phyloP scores from a whole-genome alignment of 2,113 vertebrate genomes.

The Scomber scombrus region DNA sequence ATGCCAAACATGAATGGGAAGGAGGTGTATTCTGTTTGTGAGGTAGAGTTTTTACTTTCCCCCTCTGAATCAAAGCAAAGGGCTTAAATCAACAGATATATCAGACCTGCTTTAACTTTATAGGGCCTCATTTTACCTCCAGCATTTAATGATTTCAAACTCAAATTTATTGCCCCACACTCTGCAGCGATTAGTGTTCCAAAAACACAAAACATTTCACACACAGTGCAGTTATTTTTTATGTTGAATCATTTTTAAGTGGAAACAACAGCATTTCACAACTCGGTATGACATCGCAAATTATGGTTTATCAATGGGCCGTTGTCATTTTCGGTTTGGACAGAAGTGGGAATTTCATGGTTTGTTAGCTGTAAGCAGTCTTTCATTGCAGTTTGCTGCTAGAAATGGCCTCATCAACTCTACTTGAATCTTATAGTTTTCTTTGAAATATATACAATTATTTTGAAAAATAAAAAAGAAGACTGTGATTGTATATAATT shows the following conservation, averaged over 20 bases:
- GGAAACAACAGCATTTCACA: neutral
- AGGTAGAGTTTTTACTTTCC: no score
- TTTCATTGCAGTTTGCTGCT: no score
- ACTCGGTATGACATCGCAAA: neutral
- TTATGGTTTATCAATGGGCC: neutral
- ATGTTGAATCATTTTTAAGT: neutral
- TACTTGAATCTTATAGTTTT: neutral
- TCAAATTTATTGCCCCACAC: neutral
- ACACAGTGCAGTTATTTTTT: neutral
- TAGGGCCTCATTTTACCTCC: no score
- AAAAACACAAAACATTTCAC: neutral
- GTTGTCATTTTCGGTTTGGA: constrained; percentile 5
- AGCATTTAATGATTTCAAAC: neutral
- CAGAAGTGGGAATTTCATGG: neutral
- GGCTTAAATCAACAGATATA: neutral
- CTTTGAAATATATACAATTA: no score
- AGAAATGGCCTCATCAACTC: neutral
- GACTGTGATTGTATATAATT: neutral
- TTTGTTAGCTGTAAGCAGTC: neutral
- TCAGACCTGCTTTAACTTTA: no score
- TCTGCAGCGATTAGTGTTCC: no score
- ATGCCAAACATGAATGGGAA: neutral
- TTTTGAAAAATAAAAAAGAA: neutral
- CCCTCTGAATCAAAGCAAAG: neutral
- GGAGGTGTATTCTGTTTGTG: no score